These are phyloP conservation scores for Propithecus perrieri DNA, from an alignment of 2,797 vertebrate genomes.

Conservation along the genomic window DNA sequence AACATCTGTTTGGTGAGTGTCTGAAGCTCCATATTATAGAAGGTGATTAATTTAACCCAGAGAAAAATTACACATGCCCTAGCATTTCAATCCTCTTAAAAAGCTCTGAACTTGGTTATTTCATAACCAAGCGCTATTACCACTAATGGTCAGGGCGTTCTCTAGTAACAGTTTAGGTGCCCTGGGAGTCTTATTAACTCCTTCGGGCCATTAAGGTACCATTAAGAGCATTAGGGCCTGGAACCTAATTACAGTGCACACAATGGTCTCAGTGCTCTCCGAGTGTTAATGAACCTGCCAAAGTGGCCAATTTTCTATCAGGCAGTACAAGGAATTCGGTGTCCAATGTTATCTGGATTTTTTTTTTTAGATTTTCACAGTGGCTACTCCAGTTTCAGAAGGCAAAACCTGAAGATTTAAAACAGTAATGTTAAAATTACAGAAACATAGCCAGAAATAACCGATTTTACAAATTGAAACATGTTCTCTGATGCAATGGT, in stretches of 20 bases:
- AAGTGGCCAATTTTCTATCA: not conserved
- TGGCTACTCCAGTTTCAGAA: not conserved
- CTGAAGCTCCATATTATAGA: slow-evolving; percentile 29
- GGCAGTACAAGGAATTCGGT: not conserved
- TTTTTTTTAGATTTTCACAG: slow-evolving; percentile 4
- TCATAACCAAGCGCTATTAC: slow-evolving; percentile 36
- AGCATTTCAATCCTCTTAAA: not conserved
- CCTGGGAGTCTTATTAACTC: slow-evolving; percentile 11
- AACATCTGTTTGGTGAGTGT: slow-evolving; percentile 56
- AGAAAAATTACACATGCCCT: slow-evolving; percentile 16
- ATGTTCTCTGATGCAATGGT: not conserved
- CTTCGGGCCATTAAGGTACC: not conserved
- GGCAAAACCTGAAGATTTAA: not conserved
- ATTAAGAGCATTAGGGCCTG: slow-evolving; percentile 6
- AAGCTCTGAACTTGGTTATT: slow-evolving; percentile 32
- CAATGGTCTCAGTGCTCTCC: not conserved
- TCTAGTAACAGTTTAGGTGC: not conserved
- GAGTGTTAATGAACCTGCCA: not conserved
- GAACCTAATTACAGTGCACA: not conserved
- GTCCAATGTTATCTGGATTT: slow-evolving; percentile 22
- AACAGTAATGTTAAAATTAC: not conserved
- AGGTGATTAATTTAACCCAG: slow-evolving; percentile 61
- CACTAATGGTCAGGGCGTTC: not conserved
- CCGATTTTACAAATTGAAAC: not conserved
- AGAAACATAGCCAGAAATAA: not conserved